Evolutionary conservation across 1,140 invertebrate genomes (phyloP).

Genomic region (Spodoptera litura): DNA sequence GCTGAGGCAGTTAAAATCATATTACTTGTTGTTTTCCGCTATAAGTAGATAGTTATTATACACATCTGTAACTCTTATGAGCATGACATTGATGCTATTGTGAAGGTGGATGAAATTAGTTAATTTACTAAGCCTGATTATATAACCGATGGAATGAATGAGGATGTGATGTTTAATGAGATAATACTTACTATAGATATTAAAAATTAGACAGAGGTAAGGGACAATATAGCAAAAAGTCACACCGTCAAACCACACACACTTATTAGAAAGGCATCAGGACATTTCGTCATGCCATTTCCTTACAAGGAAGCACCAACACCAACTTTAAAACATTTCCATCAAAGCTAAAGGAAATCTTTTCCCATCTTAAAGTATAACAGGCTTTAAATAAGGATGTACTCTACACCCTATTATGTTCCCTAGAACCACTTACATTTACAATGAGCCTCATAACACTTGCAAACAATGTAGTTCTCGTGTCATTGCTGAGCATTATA

Average conservation of each 20-base stretch:
- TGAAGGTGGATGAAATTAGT: neutral
- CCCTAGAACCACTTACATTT: neutral
- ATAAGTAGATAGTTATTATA: neutral
- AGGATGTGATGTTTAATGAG: too few relatives aligned
- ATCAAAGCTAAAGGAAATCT: neutral
- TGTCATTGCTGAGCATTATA: slow-evolving; percentile 22
- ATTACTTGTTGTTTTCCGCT: slow-evolving; percentile 14
- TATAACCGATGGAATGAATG: too few relatives aligned
- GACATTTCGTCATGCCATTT: too few relatives aligned
- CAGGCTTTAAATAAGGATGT: slow-evolving; percentile 9
- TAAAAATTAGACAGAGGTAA: too few relatives aligned
- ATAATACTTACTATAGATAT: too few relatives aligned
- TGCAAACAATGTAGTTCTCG: slow-evolving; percentile 10
- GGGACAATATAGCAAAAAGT: too few relatives aligned
- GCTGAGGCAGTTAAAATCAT: slow-evolving; percentile 29
- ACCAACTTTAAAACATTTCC: neutral
- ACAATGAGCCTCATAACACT: slow-evolving; percentile 3
- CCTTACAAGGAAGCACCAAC: neutral
- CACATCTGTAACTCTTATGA: neutral
- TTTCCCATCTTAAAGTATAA: neutral
- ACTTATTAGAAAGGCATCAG: too few relatives aligned
- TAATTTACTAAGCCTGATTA: too few relatives aligned
- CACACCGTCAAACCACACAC: too few relatives aligned
- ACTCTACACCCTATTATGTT: neutral
- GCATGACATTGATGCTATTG: neutral